These are phyloP conservation scores for Luffia ferchaultella DNA, from an alignment of 2,888 invertebrate species.

Conservation along the genomic window DNA sequence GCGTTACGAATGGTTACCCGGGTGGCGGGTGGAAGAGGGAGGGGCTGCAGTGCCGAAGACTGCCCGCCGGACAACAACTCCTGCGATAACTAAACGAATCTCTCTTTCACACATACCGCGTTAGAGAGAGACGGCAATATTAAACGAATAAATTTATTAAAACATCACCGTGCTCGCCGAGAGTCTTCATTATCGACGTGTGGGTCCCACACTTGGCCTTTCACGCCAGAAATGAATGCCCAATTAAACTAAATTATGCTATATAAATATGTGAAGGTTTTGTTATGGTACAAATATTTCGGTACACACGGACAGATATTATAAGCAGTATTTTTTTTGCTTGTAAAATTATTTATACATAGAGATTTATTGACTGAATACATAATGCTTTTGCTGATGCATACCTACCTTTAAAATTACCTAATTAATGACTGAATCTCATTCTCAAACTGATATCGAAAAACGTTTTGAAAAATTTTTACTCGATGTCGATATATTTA, in stretches of 20 bases:
- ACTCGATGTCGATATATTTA: no score
- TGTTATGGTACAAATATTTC: slow-evolving; percentile 21
- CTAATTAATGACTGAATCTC: no score
- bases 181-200: slow-evolving; percentile 45
- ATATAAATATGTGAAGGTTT: slow-evolving; percentile 28
- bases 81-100: slow-evolving; percentile 11
- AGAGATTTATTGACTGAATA: no score
- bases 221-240: slow-evolving; percentile 34
- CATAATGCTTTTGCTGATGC: no score
- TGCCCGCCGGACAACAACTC: not conserved
- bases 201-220: slow-evolving; percentile 29
- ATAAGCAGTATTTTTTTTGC: slow-evolving; percentile 14
- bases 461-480: no score
- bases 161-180: slow-evolving; percentile 28
- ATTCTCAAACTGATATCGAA: no score
- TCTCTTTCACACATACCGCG: slow-evolving; percentile 11
- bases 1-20: slow-evolving; percentile 35
- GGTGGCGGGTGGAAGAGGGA: slow-evolving; percentile 9
- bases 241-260: slow-evolving; percentile 43
- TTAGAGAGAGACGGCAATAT: slow-evolving; percentile 23
- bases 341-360: slow-evolving; percentile 4
- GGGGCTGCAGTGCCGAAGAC: slow-evolving; percentile 1
- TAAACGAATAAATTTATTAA: slow-evolving; percentile 34
- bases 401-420: no score
- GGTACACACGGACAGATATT: slow-evolving; percentile 14